Conservation (phyloP, 2,888 invertebrate species). For the Caprella mutica region DNA sequence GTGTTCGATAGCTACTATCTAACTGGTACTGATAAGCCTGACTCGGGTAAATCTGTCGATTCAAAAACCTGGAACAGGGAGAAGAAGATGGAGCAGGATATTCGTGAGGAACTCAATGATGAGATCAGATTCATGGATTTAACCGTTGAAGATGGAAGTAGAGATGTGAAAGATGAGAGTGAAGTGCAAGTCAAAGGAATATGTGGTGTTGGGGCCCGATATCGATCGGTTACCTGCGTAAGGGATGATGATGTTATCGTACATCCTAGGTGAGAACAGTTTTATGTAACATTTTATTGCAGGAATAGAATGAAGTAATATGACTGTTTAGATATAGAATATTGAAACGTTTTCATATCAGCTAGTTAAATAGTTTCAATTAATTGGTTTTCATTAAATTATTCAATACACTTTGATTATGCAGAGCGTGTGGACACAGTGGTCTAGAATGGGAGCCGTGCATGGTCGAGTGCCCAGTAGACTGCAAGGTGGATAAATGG, state of each 20-base stretch:
- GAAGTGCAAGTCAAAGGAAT: neutral
- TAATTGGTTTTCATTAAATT: neutral
- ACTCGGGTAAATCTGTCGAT: too few relatives aligned
- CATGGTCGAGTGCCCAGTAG: slow-evolving; percentile 27
- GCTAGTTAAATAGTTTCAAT: too few relatives aligned
- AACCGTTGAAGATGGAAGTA: neutral
- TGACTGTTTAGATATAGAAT: too few relatives aligned
- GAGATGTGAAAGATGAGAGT: neutral
- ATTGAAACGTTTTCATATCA: too few relatives aligned
- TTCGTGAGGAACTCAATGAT: neutral
- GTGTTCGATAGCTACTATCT: too few relatives aligned
- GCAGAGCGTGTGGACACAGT: slow-evolving; percentile 21
- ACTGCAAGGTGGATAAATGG: slow-evolving; percentile 23
- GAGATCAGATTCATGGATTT: neutral
- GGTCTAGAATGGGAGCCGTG: slow-evolving; percentile 27
- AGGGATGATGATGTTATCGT: slow-evolving; percentile 23
- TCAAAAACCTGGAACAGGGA: too few relatives aligned
- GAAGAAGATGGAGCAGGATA: neutral
- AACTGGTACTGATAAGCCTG: too few relatives aligned
- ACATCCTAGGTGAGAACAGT: slow-evolving; percentile 17
- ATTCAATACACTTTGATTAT: neutral
- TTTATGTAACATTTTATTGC: neutral
- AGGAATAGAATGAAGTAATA: neutral
- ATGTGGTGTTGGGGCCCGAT: slow-evolving; percentile 27
- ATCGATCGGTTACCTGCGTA: slow-evolving; percentile 17